These are phyloP conservation scores for Pollachius pollachius DNA, from an alignment of 2,113 vertebrate genomes.

Conservation along the genomic window DNA sequence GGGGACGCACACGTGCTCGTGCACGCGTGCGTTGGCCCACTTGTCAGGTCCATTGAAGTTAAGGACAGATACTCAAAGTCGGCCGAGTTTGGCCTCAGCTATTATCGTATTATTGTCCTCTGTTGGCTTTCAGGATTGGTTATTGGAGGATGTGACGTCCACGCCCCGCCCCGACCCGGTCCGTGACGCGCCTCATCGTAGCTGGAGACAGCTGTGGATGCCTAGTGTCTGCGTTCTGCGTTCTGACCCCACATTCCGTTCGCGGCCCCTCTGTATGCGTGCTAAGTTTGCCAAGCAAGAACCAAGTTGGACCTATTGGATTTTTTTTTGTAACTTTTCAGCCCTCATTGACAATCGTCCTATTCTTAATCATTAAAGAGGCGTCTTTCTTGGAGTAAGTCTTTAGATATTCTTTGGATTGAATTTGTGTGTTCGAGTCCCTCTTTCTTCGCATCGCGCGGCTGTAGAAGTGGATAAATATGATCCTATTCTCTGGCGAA, in stretches of 20 bases:
- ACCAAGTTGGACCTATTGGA: too few species aligned
- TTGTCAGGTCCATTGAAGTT: constrained; percentile 48
- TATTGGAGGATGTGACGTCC: constrained; percentile 12
- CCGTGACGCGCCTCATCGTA: constrained; percentile 24
- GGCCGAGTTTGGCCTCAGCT: not conserved
- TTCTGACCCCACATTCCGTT: not conserved
- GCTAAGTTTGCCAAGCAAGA: too few species aligned
- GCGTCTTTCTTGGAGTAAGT: too few species aligned
- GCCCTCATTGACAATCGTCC: too few species aligned
- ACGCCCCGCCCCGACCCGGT: constrained; percentile 36
- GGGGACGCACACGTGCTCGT: constrained; percentile 4
- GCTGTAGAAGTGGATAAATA: too few species aligned
- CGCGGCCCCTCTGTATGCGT: not conserved
- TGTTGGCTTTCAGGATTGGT: constrained; percentile 28
- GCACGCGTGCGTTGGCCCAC: constrained; percentile 21
- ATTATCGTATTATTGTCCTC: not conserved
- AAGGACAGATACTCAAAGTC: constrained; percentile 46
- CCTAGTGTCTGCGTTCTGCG: not conserved
- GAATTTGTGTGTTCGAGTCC: too few species aligned
- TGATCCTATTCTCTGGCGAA: too few species aligned
- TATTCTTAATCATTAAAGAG: too few species aligned
- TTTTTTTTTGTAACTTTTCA: too few species aligned
- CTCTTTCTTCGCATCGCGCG: too few species aligned
- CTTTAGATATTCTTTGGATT: too few species aligned
- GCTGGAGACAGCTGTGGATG: not conserved